phyloP scores from a whole-genome alignment of 2,888 invertebrate species.

The Panopea generosa region DNA sequence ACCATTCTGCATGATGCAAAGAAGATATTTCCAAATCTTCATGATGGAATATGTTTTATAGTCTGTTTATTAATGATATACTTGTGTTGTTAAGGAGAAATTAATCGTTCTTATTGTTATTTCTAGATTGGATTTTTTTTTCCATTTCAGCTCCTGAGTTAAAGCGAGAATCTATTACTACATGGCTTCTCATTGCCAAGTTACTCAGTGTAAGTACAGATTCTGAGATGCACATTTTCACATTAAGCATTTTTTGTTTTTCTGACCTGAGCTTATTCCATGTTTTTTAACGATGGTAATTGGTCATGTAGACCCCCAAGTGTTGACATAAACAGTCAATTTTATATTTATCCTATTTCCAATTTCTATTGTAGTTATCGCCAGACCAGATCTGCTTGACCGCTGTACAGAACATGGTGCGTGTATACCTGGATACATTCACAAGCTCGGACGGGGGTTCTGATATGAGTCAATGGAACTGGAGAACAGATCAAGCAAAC shows the following conservation, averaged over 20 bases:
- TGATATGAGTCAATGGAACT: slow-evolving; percentile 74
- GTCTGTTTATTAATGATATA: too few relatives aligned
- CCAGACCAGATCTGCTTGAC: slow-evolving; percentile 74
- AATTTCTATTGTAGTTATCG: slow-evolving; percentile 60
- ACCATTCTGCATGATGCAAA: too few relatives aligned
- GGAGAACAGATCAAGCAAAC: slow-evolving; percentile 71
- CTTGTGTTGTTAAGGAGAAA: too few relatives aligned
- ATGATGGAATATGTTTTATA: too few relatives aligned
- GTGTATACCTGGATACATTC: slow-evolving; percentile 61
- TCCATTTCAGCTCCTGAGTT: slow-evolving; percentile 73
- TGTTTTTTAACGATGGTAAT: too few relatives aligned
- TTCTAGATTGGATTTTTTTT: too few relatives aligned
- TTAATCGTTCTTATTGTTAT: too few relatives aligned
- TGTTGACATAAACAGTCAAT: too few relatives aligned
- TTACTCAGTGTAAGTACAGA: slow-evolving; percentile 68
- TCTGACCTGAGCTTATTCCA: too few relatives aligned
- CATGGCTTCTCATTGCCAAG: slow-evolving; percentile 72
- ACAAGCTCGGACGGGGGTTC: slow-evolving; percentile 49
- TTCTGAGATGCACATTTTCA: background rate
- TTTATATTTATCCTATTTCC: background rate
- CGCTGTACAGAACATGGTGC: slow-evolving; percentile 77
- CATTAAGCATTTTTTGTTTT: background rate
- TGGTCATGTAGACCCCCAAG: too few relatives aligned
- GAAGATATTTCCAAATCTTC: too few relatives aligned
- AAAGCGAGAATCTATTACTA: slow-evolving; percentile 67